Evolutionary conservation across 2,888 invertebrate species (phyloP).

Genomic region (Lithophane ornitopus): DNA sequence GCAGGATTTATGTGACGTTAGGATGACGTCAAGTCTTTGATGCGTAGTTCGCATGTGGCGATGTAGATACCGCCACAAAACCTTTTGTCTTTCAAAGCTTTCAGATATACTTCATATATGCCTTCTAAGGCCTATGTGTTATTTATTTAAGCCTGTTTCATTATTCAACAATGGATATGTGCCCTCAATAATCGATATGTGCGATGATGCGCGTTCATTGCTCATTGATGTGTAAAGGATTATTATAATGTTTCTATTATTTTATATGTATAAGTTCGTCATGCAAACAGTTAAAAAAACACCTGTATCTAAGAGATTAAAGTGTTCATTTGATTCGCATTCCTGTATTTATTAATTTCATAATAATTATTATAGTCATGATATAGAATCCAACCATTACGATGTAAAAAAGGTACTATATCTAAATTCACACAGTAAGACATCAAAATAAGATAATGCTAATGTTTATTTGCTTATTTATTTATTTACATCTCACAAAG

Average conservation of each 20-base stretch:
- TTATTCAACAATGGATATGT: constrained; percentile 8
- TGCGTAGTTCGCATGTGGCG: too few species aligned
- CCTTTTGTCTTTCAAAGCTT: neutral
- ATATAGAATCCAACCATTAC: neutral
- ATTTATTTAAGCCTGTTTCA: constrained; percentile 6
- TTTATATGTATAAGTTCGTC: constrained; percentile 3
- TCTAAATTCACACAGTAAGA: constrained; percentile 5
- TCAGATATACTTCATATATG: neutral
- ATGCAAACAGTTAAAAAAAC: neutral
- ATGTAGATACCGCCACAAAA: too few species aligned
- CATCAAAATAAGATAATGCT: neutral
- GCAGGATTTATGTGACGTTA: too few species aligned
- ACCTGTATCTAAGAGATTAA: neutral
- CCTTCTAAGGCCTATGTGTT: neutral
- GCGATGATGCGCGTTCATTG: constrained; percentile 34
- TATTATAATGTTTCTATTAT: constrained; percentile 47
- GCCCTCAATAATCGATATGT: constrained; percentile 35
- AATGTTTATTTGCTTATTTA: constrained; percentile 11
- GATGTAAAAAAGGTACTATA: neutral
- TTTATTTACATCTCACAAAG: constrained; percentile 5
- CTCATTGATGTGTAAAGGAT: constrained; percentile 36
- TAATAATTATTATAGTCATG: neutral
- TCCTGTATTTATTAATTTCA: neutral
- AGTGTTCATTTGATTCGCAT: neutral
- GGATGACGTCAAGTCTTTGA: too few species aligned